A percentile compares a stretch with the other conserved stretches of the same genome.
Evolutionary conservation across 1,140 invertebrate genomes (phyloP).

Genomic region (Mamestra configurata): DNA sequence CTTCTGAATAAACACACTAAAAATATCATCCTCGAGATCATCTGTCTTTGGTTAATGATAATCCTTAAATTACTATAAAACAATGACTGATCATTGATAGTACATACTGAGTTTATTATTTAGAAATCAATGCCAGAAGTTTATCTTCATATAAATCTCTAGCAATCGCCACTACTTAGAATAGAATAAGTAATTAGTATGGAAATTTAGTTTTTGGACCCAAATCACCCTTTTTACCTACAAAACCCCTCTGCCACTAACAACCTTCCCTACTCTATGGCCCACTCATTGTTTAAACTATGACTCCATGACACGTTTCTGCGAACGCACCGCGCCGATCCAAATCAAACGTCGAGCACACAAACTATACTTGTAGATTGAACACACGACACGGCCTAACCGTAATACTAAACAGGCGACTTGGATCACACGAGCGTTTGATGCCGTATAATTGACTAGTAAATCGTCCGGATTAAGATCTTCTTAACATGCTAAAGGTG

Average conservation of each 20-base stretch:
- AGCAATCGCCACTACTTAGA: too few species aligned
- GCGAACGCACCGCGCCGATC: conserved; percentile 79
- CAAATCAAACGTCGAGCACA: conserved; percentile 82
- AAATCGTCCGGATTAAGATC: conserved; percentile 49
- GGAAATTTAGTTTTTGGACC: too few species aligned
- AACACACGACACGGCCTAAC: conserved; percentile 61
- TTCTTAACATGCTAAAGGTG: conserved; percentile 35
- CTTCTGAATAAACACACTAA: too few species aligned
- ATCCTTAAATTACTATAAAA: too few species aligned
- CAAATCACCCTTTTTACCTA: conserved; percentile 7
- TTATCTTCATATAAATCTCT: too few species aligned
- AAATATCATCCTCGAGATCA: too few species aligned
- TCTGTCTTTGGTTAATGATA: too few species aligned
- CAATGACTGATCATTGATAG: too few species aligned
- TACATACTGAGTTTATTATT: too few species aligned
- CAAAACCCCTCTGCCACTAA: conserved; percentile 40
- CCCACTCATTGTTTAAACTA: conserved; percentile 80
- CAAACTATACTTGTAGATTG: conserved; percentile 76
- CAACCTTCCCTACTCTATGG: conserved; percentile 61
- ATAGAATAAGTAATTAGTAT: too few species aligned
- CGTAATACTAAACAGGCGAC: conserved; percentile 76
- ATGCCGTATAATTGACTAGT: conserved; percentile 55
- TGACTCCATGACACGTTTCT: conserved; percentile 80
- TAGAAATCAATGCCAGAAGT: too few species aligned
- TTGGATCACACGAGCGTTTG: conserved; percentile 63